Evolutionary conservation across 2,113 vertebrate genomes (phyloP).

Genomic region (Shinisaurus crocodilurus): DNA sequence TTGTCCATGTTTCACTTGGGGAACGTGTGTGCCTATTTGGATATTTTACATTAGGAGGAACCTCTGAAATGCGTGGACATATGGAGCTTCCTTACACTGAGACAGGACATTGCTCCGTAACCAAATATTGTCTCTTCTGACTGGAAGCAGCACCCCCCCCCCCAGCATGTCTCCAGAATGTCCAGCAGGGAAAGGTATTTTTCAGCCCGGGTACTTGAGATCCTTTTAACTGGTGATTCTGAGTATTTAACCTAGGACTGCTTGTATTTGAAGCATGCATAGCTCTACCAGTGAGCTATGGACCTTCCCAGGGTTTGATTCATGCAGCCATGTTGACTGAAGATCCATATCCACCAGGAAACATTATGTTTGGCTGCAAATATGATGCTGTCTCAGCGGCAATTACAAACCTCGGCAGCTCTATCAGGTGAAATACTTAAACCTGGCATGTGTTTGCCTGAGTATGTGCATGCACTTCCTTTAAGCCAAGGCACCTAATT

Average conservation of each 20-base stretch:
- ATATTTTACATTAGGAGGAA: too few species aligned
- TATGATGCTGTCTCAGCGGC: background rate
- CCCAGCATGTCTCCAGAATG: background rate
- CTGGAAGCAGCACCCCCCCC: background rate
- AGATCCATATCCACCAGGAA: background rate
- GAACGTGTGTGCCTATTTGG: too few species aligned
- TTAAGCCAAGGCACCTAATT: slow-evolving; percentile 61
- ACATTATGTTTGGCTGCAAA: background rate
- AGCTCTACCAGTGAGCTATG: background rate
- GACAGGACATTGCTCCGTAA: background rate
- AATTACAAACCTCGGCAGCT: background rate
- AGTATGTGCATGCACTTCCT: slow-evolving; percentile 24
- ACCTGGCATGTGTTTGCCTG: slow-evolving; percentile 2
- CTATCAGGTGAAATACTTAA: slow-evolving; percentile 13
- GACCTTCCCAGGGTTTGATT: background rate
- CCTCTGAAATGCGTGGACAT: background rate
- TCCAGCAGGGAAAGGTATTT: background rate
- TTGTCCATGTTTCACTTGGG: too few species aligned
- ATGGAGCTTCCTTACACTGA: background rate
- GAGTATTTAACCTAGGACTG: background rate
- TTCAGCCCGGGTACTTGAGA: background rate
- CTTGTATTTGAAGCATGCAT: background rate
- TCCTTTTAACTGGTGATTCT: background rate
- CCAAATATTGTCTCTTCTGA: background rate
- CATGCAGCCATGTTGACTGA: background rate